Conservation (phyloP, 2,888 invertebrate species). For the Halictus quadricinctus region DNA sequence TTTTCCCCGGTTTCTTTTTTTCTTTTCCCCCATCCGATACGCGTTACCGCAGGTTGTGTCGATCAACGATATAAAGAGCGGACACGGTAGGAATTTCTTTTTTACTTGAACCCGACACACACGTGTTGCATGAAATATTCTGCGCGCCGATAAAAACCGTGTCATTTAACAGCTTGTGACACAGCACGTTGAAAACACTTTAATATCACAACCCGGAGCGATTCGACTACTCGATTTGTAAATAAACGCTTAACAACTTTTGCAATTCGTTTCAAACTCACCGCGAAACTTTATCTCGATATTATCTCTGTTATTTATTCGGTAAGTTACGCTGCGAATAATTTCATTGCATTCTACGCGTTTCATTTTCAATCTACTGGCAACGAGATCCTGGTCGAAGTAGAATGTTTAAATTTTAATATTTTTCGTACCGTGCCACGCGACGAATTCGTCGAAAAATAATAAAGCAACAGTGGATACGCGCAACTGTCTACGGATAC, state of each 20-base stretch:
- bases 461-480: too few species aligned
- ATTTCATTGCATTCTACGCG: not conserved
- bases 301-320: too few species aligned
- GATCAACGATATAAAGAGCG: conserved; percentile 33
- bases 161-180: conserved; percentile 14
- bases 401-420: too few species aligned
- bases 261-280: not conserved
- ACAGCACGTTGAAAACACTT: not conserved
- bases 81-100: conserved; percentile 1
- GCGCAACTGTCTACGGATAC: not conserved
- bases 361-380: not conserved
- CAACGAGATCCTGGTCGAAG: too few species aligned
- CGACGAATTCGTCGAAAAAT: too few species aligned
- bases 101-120: not conserved
- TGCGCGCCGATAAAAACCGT: not conserved
- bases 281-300: not conserved
- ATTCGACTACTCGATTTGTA: not conserved
- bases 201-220: not conserved
- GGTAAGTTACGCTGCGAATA: not conserved
- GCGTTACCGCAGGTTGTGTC: conserved; percentile 35
- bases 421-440: too few species aligned
- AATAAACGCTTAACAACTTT: not conserved
- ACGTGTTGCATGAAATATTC: conserved; percentile 22
- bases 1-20: not conserved
- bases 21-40: conserved; percentile 10